Base-by-base conservation (phyloP, 2,797 vertebrate species). In the Hippocampus kuda region DNA sequence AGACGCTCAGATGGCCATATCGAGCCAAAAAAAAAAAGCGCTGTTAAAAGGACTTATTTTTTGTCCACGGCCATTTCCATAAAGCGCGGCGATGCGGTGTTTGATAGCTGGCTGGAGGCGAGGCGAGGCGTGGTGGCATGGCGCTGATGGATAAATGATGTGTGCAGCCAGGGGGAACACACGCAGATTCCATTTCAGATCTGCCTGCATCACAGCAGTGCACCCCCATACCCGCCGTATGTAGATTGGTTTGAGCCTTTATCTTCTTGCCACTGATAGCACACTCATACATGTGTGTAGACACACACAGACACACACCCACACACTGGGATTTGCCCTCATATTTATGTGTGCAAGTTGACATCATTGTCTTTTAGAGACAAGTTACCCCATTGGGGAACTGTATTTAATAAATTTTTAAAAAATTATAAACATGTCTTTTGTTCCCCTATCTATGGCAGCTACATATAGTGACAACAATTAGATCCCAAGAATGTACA, bases 171-270 rank as follows among this genome's bases (percentile, higher is more conserved):
- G 70, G 81, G 61, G 83, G 80, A 88, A 87, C 83, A 70, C 78
- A 70, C 67, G 72, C 69, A 84, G 81, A 86, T 87, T 80, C 83
- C 76, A 85, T 87, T 87, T 87, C 82, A 83, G 83, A 85, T 84
- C 76, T 72, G 72, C 68, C 63, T 68, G 74, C 78, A 82, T 77
- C 76, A 67, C 59, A 71, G 68, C 69, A 22, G 4, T 68, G 77
- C 57, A 60, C 16, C 15, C 27, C 59, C 59, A 18, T 30, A 20
- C 27, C 81, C 83, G 75, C 71, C 75, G 79, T 86, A 86, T 87
- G 84, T 74, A 87, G 83, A 88, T 83, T 75, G 78, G 81, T 75
- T 83, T 84, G 70, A 26, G 74, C 70, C 66, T 79, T 87, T 84
- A 84, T 86, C 81, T 83, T 75, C 66, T 70, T 71, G 46, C 46